Evolutionary conservation across 2,888 invertebrate species (phyloP), one percentile per base, ranked within the genome.

Genomic region (Priocnemis perturbator): DNA sequence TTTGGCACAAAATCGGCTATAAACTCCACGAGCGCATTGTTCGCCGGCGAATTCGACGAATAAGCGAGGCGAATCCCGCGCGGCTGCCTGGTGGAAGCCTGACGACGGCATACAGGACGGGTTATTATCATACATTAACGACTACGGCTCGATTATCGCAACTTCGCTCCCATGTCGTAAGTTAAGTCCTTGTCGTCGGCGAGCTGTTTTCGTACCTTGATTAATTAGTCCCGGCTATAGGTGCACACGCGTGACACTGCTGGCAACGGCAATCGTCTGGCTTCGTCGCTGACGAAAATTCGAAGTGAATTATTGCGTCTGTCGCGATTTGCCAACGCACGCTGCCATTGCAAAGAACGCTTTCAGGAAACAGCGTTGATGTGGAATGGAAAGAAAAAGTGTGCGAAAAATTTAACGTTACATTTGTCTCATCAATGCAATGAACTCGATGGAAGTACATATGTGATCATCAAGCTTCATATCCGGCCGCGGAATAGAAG

Each of bases 181-280:
- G 50, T 50, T 50, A 50, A 50, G 50, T 19, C 19, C 37, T 73
- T 77, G 78, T 73, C 63, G 69, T 77, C 78, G 81, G 79, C 81
- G 77, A 76, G 73, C 79, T 79, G 76, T 78, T 81, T 79, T 78
- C 79, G 69, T 73, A 79, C 76, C 76, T 79, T 81, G 83, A 83
- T 83, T 81, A 83, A 81, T 83, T 83, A 79, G 77, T 26, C 23
- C 14, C 15, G 59, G 19, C 19, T n/a, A 50, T 19, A 14, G 50
- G n/a, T 14, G 50, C 19, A 14, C 19, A n/a, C n/a, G 17, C 17
- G 50, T 17, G 50, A 2, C 19, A 11, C n/a, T n/a, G 50, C 17
- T n/a, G 1, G 50, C 26, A 7, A 4, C 26, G 7, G 26, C 1
- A 37, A 37, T 37, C 37, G 37, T 37, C 37, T 11, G 14, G 37